These are phyloP conservation scores for Drosophila incognita DNA, from an alignment of 2,888 invertebrate genomes.

Conservation along the genomic window DNA sequence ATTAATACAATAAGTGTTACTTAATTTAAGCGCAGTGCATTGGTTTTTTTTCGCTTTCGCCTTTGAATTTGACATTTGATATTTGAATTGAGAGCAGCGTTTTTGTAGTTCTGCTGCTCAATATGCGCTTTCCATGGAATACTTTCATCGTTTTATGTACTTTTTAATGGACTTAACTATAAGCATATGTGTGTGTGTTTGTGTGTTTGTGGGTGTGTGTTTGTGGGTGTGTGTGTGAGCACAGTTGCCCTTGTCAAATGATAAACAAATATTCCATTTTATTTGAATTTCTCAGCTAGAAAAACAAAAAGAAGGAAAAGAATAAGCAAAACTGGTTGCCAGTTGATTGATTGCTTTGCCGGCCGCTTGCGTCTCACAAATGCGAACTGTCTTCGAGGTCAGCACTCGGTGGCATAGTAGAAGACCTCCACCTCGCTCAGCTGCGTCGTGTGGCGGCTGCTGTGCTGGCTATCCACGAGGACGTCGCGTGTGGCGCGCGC, in stretches of 20 bases:
- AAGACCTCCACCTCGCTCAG: constrained; percentile 78
- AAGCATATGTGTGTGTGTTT: constrained; percentile 10
- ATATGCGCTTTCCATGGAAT: constrained; percentile 41
- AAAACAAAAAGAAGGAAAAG: neutral
- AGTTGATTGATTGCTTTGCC: constrained; percentile 43
- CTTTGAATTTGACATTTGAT: neutral
- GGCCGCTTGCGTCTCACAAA: constrained; percentile 43
- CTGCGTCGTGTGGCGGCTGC: constrained; percentile 35
- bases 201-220: neutral
- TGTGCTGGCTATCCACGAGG: constrained; percentile 48
- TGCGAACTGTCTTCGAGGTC: constrained; percentile 5
- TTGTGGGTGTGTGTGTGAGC: constrained; percentile 12
- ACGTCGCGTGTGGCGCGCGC: constrained; percentile 75
- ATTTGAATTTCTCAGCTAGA: neutral
- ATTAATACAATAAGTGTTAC: constrained; percentile 27
- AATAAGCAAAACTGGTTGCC: constrained; percentile 34
- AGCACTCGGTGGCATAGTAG: constrained; percentile 82
- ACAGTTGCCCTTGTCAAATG: constrained; percentile 38
- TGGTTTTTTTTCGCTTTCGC: neutral
- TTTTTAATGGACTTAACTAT: constrained; percentile 38
- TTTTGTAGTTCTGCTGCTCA: neutral
- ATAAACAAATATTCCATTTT: constrained; percentile 12
- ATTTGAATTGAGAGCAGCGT: neutral
- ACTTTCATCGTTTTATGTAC: constrained; percentile 36
- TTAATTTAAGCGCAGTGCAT: constrained; percentile 34